These are phyloP conservation scores for Mormyrops boulengeri DNA, from an alignment of 2,797 vertebrate genomes.

Conservation along the genomic window DNA sequence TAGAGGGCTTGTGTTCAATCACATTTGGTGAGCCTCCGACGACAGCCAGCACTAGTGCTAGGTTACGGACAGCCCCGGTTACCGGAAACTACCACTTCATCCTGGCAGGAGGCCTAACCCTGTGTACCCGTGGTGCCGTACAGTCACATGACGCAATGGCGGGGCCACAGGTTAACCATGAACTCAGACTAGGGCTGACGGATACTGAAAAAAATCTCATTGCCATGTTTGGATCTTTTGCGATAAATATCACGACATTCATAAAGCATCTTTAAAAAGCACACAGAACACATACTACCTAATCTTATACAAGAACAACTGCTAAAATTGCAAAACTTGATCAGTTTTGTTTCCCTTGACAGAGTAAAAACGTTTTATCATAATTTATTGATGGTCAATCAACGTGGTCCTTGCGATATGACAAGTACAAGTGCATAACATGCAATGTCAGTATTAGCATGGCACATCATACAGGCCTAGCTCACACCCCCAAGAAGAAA, in stretches of 20 bases:
- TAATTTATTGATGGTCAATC: background rate
- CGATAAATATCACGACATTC: background rate
- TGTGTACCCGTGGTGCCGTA: background rate
- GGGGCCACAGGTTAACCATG: background rate
- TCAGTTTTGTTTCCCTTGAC: background rate
- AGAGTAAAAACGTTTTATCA: background rate
- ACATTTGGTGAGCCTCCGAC: background rate
- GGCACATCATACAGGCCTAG: background rate
- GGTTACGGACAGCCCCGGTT: conserved; percentile 10
- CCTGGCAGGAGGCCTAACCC: background rate
- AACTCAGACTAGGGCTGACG: background rate
- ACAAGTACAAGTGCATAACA: background rate
- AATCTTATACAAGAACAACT: background rate
- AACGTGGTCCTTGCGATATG: background rate
- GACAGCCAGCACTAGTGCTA: background rate
- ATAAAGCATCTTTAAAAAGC: background rate
- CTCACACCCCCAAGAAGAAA: background rate
- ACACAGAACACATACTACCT: background rate
- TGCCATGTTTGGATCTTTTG: background rate
- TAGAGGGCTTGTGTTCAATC: conserved; percentile 8
- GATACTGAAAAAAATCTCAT: background rate
- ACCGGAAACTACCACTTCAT: conserved; percentile 6
- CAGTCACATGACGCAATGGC: background rate
- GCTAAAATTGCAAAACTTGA: background rate
- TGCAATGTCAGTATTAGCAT: background rate